phyloP scores from a whole-genome alignment of 2,797 vertebrate genomes.

The Sparidentex hasta region DNA sequence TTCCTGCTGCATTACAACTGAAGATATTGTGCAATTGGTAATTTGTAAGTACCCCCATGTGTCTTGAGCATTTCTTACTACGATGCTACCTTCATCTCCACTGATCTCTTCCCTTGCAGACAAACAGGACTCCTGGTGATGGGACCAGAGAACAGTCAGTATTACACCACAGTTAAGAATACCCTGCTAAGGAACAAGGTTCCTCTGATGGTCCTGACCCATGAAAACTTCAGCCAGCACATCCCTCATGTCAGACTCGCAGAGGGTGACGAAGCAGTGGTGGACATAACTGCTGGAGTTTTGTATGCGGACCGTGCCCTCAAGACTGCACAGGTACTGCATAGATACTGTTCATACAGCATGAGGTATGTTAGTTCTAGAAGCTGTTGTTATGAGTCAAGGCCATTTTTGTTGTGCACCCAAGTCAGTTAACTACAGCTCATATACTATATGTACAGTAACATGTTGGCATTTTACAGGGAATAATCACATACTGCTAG shows the following conservation, averaged over 20 bases:
- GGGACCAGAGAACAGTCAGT: slow-evolving; percentile 78
- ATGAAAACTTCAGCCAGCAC: slow-evolving; percentile 75
- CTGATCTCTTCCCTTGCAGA: slow-evolving; percentile 72
- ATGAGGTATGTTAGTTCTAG: background rate
- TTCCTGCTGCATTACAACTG: background rate
- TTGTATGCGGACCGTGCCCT: slow-evolving; percentile 91
- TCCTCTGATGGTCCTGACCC: slow-evolving; percentile 74
- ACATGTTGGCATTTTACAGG: background rate
- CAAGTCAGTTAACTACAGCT: background rate
- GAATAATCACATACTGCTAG: background rate
- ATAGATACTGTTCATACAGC: background rate
- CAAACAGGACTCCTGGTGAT: slow-evolving; percentile 89
- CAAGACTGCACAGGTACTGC: slow-evolving; percentile 87
- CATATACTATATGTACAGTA: too few relatives aligned
- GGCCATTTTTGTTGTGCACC: background rate
- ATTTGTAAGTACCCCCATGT: background rate
- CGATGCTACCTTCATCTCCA: background rate
- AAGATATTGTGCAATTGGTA: background rate
- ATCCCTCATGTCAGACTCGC: slow-evolving; percentile 85
- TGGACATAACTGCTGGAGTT: slow-evolving; percentile 88
- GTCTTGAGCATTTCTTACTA: background rate
- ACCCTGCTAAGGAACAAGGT: slow-evolving; percentile 79
- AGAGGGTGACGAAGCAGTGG: slow-evolving; percentile 81
- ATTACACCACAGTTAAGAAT: slow-evolving; percentile 75
- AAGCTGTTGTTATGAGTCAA: background rate